A percentile compares a stretch with the other conserved stretches of the same genome.
phyloP scores from a whole-genome alignment of 1,140 invertebrate species.

The Drosophila ercepeae region DNA sequence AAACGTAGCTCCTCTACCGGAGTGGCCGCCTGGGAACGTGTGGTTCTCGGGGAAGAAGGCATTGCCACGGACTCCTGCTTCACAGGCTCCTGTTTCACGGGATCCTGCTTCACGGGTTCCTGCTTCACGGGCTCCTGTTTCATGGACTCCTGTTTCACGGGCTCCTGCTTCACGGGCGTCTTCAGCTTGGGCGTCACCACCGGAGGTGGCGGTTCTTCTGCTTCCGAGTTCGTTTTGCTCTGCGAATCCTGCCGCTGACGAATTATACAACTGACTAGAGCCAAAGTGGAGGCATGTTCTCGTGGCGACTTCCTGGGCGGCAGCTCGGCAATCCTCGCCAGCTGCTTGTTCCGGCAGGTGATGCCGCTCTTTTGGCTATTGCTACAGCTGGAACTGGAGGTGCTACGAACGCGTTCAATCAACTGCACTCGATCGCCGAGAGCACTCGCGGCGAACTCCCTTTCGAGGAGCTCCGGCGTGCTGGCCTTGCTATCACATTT shows the following conservation, averaged over 20 bases:
- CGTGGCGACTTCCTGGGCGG: conserved; percentile 92
- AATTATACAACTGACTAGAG: conserved; percentile 89
- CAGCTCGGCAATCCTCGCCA: conserved; percentile 84
- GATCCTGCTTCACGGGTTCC: conserved; percentile 35
- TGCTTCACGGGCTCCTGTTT: conserved; percentile 53
- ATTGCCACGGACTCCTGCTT: conserved; percentile 42
- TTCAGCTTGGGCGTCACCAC: conserved; percentile 24
- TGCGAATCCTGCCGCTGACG: conserved; percentile 84
- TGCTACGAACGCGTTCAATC: conserved; percentile 59
- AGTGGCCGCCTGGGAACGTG: conserved; percentile 69
- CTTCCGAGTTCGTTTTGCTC: conserved; percentile 77
- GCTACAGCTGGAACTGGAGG: conserved; percentile 63
- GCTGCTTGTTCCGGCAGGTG: conserved; percentile 70
- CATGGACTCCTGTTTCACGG: conserved; percentile 39
- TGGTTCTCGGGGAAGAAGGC: conserved; percentile 43
- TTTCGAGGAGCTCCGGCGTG: conserved; percentile 68
- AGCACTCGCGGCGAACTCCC: conserved; percentile 57
- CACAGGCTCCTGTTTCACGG: no score
- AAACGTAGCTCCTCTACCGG: conserved; percentile 76
- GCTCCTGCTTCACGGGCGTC: conserved; percentile 51
- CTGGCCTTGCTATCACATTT: conserved; percentile 81
- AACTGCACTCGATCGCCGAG: conserved; percentile 49
- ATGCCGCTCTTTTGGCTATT: conserved; percentile 63
- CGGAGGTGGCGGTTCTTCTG: conserved; percentile 51
- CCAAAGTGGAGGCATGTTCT: conserved; percentile 93